Conservation (phyloP, 2,113 vertebrate genomes). For the Urocolius indicus region DNA sequence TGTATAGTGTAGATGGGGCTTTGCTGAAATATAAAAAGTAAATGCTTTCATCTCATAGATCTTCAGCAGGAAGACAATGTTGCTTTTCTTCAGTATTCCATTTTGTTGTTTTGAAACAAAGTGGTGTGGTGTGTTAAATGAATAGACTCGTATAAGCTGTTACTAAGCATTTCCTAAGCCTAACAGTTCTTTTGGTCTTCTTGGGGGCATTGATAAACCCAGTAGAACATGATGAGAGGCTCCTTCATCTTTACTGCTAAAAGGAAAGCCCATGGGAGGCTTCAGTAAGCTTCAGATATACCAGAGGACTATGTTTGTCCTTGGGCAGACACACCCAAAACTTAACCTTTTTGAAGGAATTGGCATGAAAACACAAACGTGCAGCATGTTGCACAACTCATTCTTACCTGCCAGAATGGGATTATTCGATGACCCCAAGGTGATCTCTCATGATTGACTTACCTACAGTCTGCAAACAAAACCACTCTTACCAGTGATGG, state of each 20-base stretch:
- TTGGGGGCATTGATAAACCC: background rate
- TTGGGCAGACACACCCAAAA: background rate
- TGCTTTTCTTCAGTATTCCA: background rate
- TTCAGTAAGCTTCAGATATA: background rate
- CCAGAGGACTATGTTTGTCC: background rate
- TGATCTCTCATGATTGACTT: background rate
- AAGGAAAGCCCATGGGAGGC: background rate
- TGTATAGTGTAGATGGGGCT: background rate
- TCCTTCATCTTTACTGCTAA: background rate
- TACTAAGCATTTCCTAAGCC: background rate
- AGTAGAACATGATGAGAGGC: background rate
- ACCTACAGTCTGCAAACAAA: background rate
- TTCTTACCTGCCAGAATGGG: background rate
- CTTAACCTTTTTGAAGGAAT: background rate
- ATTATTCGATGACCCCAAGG: background rate
- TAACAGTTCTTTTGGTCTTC: background rate
- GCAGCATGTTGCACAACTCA: background rate
- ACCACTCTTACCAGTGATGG: fast-evolving
- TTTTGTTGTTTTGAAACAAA: background rate
- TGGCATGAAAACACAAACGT: fast-evolving
- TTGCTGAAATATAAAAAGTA: background rate
- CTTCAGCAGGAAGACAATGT: background rate
- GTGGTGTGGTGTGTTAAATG: background rate
- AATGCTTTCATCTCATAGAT: background rate
- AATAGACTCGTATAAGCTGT: background rate